Percentiles rank a stretch among this genome's conserved stretches.
Conservation (phyloP, 2,888 invertebrate genomes). For the Meteorus cinctellus region DNA sequence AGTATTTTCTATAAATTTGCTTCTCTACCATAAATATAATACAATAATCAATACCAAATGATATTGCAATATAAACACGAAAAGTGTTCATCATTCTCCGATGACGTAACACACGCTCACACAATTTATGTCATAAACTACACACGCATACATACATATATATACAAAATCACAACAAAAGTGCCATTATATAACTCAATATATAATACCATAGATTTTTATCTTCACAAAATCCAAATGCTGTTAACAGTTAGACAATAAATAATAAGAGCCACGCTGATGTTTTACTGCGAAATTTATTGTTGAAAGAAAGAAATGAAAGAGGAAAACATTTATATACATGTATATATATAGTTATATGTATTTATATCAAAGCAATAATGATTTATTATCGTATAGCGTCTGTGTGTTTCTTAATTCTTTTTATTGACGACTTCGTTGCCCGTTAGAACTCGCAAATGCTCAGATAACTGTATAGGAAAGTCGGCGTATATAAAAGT, state of each 20-base stretch:
- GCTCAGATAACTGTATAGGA: constrained; percentile 36
- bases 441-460: constrained; percentile 44
- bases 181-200: constrained; percentile 2
- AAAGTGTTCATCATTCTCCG: not conserved
- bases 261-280: constrained; percentile 1
- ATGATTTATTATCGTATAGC: constrained; percentile 42
- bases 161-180: not conserved
- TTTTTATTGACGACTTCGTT: constrained; percentile 36
- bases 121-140: not conserved
- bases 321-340: not conserved
- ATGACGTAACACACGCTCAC: not conserved
- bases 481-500: constrained; percentile 39
- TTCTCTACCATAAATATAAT: not conserved
- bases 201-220: not conserved
- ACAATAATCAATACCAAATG: not conserved
- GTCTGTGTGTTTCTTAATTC: constrained; percentile 37
- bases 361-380: constrained; percentile 22
- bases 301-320: not conserved
- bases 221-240: not conserved
- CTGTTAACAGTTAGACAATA: constrained; percentile 27
- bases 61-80: not conserved
- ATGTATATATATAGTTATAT: not conserved
- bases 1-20: not conserved
- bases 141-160: not conserved
- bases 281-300: not conserved